A percentile compares a stretch with the other conserved stretches of the same genome.
Evolutionary conservation across 1,140 invertebrate genomes (phyloP).

Genomic region (Lucilia sericata): DNA sequence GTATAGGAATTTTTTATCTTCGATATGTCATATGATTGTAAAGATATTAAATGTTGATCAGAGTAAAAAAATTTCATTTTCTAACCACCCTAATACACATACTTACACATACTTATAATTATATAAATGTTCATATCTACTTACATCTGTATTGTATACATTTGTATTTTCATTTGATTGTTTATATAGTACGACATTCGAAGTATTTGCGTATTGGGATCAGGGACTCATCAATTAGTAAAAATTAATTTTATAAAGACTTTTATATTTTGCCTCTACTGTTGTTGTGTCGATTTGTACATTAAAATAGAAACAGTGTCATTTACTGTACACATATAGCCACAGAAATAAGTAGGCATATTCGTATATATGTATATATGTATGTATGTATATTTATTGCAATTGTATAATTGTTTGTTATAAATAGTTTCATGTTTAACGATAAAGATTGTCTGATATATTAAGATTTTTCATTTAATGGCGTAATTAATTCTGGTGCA

Average conservation of each 20-base stretch:
- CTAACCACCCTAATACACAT: background rate
- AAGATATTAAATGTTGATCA: no score
- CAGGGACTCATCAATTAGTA: slow-evolving; percentile 68
- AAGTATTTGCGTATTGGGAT: slow-evolving; percentile 67
- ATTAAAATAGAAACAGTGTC: background rate
- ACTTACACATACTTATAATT: background rate
- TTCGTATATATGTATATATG: no score
- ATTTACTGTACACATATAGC: background rate
- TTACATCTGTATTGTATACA: background rate
- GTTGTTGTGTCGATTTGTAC: background rate
- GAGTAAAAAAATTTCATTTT: no score
- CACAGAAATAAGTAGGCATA: no score
- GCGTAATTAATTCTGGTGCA: background rate
- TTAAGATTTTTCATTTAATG: background rate
- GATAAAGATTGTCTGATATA: background rate
- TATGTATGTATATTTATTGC: no score
- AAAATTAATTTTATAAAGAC: slow-evolving; percentile 63
- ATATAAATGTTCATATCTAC: background rate
- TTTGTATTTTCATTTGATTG: slow-evolving; percentile 25
- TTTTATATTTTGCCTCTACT: slow-evolving; percentile 29
- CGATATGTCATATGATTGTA: no score
- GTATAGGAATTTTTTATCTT: no score
- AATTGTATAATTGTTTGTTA: background rate
- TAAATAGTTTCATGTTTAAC: no score
- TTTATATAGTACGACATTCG: slow-evolving; percentile 33